phyloP scores from a whole-genome alignment of 2,113 vertebrate species.

The Sylvilagus bachmani region DNA sequence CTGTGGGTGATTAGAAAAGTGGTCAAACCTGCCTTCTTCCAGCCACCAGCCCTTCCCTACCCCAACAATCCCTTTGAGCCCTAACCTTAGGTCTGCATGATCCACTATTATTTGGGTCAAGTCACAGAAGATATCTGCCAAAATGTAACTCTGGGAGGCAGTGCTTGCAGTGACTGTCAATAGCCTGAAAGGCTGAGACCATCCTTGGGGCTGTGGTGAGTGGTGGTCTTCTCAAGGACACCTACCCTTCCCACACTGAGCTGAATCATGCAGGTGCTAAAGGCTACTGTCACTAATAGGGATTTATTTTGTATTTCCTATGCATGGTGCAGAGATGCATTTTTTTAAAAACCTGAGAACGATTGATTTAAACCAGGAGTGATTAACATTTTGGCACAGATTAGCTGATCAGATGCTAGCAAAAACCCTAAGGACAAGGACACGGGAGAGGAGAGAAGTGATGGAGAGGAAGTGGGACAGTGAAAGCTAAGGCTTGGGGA shows the following conservation, averaged over 20 bases:
- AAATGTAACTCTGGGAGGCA: neutral
- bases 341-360: conserved; percentile 21
- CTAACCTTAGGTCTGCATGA: neutral
- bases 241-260: neutral
- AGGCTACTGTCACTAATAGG: neutral
- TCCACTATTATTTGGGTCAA: conserved; percentile 5
- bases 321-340: neutral
- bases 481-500: neutral
- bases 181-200: neutral
- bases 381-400: conserved; percentile 84
- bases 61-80: neutral
- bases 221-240: neutral
- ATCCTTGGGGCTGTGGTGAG: no score
- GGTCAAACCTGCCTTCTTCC: neutral
- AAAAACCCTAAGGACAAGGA: conserved; percentile 77
- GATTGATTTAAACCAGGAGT: conserved; percentile 76
- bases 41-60: neutral
- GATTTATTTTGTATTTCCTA: conserved; percentile 61
- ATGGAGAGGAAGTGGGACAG: conserved; percentile 62
- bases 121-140: neutral
- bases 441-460: conserved; percentile 64
- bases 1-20: neutral
- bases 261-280: neutral
- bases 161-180: neutral
- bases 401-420: conserved; percentile 79